A percentile compares a stretch with the other conserved stretches of the same genome.
phyloP scores from a whole-genome alignment of 1,140 invertebrate genomes.

The Pomacea maculata region DNA sequence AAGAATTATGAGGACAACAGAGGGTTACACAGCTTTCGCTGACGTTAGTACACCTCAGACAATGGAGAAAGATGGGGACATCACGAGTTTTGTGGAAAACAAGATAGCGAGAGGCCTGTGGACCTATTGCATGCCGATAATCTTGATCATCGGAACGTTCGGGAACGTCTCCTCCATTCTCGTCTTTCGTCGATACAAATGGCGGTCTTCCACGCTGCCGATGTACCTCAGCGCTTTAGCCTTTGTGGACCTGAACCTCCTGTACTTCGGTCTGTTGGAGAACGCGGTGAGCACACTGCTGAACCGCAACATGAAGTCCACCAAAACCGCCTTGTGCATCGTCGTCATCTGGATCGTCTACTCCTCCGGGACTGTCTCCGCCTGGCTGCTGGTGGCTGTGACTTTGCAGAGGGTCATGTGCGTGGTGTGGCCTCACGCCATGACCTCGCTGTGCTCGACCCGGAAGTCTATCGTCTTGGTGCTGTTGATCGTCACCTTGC shows the following conservation, averaged over 20 bases:
- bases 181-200: slow-evolving; percentile 1
- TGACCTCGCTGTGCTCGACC: neutral
- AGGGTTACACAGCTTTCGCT: too few species aligned
- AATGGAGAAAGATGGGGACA: too few species aligned
- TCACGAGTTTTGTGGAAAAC: neutral
- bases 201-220: neutral
- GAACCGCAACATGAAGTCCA: neutral
- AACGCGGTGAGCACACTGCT: neutral
- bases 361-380: neutral
- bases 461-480: neutral
- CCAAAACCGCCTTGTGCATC: neutral
- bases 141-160: neutral
- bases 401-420: slow-evolving; percentile 10
- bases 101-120: neutral
- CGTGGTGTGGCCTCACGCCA: neutral
- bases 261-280: neutral
- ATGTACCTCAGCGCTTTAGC: neutral
- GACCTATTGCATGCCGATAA: neutral
- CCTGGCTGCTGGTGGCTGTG: slow-evolving; percentile 5
- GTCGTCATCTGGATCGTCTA: slow-evolving; percentile 4
- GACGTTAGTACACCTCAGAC: too few species aligned
- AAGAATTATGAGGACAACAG: too few species aligned
- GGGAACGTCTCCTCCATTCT: slow-evolving; percentile 14
- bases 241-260: neutral
- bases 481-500: neutral